phyloP scores from a whole-genome alignment of 1,140 invertebrate genomes.

The Zaprionus ghesquierei region DNA sequence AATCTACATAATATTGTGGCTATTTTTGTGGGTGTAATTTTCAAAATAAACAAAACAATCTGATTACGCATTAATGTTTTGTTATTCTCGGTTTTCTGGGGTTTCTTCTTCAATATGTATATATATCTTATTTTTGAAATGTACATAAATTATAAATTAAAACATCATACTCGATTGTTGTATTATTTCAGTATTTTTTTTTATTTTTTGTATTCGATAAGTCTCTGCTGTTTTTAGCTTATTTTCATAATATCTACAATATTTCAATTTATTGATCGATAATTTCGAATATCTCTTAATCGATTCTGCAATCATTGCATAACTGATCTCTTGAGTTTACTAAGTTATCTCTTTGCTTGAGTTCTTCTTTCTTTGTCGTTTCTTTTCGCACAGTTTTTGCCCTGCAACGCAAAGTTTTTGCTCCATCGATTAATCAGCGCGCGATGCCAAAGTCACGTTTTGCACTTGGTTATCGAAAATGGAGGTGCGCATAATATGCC shows the following conservation, averaged over 20 bases:
- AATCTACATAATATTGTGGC: neutral
- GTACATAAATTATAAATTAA: neutral
- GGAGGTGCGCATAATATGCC: conserved; percentile 25
- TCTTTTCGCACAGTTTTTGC: neutral
- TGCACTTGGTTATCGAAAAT: conserved; percentile 53
- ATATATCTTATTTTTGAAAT: neutral
- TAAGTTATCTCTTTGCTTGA: neutral
- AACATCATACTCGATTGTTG: neutral
- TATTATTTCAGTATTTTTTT: neutral
- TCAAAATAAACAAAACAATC: neutral
- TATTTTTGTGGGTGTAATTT: neutral
- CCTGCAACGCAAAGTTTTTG: conserved; percentile 38
- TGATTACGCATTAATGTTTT: neutral
- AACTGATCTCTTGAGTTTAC: neutral
- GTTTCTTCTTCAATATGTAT: neutral
- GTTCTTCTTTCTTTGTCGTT: neutral
- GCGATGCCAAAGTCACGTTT: conserved; percentile 67
- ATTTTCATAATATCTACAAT: neutral
- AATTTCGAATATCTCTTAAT: neutral
- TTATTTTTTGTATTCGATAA: neutral
- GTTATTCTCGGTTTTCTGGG: neutral
- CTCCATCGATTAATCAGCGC: conserved; percentile 52
- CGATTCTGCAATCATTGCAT: neutral
- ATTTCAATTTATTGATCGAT: neutral
- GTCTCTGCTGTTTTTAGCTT: neutral